Base-by-base conservation (phyloP, 2,113 vertebrate genomes). In the Microcebus murinus region DNA sequence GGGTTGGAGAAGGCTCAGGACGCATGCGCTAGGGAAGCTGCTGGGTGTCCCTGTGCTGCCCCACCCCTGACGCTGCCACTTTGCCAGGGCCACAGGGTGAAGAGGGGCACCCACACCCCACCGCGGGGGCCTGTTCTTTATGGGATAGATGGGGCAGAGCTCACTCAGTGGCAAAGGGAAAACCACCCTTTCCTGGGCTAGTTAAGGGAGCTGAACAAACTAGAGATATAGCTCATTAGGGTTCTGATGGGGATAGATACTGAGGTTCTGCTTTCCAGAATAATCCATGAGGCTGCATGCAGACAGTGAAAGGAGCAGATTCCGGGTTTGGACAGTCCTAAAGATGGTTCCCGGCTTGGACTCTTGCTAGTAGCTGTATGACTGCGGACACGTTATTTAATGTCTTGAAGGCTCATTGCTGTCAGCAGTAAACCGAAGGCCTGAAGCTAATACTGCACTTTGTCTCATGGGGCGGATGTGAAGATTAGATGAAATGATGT, bases 401-500 rank as follows among this genome's bases (percentile, higher is more conserved):
- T 36, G 74, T 82, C 76, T 88, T 36, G 71, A 65, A 87, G n/a
- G 39, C 55, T 70, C 74, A 82, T 4, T 92, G 29, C 73, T 8
- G 14, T 92, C 45, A 61, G 34, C 21, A 48, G 27, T 77, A 89
- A 87, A 79, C 68, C 50, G 74, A 92, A 67, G 65, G 52, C 42
- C 68, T 68, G 74, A 92, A 67, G 59, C 42, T 89, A 55, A 94
- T 76, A 80, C 57, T 18, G 42, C 14, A 2, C 31, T 57, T 57
- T 82, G 85, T 91, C 39, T 85, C 57, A 77, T 67, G 57, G 76
- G 59, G 79, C 86, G 81, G 65, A 77, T 88, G 31, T 90, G 57
- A 68, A 48, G 70, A 86, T 90, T 48, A 34, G n/a, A 34, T 45
- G 50, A 88, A 88, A 85, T 55, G 71, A 55, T 55, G 7, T 68